Evolutionary conservation across 2,113 vertebrate species (phyloP).

Genomic region (Eulacestoma nigropectus): DNA sequence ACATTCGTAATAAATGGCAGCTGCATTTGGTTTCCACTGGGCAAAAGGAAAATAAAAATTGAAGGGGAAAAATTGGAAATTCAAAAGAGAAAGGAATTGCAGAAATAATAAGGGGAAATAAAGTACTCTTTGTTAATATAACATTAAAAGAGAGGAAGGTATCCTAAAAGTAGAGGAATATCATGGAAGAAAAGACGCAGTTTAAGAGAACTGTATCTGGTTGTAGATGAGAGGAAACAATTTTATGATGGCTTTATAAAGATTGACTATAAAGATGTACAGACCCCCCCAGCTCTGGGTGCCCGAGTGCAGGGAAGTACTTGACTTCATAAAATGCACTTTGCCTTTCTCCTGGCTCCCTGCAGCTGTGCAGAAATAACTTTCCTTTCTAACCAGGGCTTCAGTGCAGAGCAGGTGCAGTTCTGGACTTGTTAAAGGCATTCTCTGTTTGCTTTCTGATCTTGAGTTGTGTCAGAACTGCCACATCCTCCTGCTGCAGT

Average conservation of each 20-base stretch:
- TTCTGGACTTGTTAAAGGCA: neutral
- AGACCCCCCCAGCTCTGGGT: neutral
- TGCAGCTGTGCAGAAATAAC: neutral
- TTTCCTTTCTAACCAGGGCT: neutral
- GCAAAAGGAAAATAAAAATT: neutral
- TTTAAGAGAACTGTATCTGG: neutral
- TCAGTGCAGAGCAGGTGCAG: neutral
- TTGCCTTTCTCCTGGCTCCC: neutral
- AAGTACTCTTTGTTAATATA: neutral
- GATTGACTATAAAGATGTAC: rapidly evolving
- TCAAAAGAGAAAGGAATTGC: neutral
- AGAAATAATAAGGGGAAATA: neutral
- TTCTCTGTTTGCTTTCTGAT: neutral
- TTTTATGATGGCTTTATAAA: neutral
- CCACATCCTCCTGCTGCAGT: neutral
- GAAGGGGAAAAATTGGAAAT: neutral
- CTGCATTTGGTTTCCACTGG: neutral
- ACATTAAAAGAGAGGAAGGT: neutral
- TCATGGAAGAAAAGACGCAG: neutral
- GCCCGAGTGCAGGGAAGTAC: rapidly evolving
- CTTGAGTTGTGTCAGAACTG: neutral
- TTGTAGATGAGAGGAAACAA: neutral
- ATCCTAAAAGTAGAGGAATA: neutral
- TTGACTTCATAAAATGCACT: neutral
- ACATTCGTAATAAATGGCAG: neutral